Percentiles rank a stretch among this genome's conserved stretches.
Evolutionary conservation across 2,113 vertebrate species (phyloP).

Genomic region (Callorhinus ursinus): DNA sequence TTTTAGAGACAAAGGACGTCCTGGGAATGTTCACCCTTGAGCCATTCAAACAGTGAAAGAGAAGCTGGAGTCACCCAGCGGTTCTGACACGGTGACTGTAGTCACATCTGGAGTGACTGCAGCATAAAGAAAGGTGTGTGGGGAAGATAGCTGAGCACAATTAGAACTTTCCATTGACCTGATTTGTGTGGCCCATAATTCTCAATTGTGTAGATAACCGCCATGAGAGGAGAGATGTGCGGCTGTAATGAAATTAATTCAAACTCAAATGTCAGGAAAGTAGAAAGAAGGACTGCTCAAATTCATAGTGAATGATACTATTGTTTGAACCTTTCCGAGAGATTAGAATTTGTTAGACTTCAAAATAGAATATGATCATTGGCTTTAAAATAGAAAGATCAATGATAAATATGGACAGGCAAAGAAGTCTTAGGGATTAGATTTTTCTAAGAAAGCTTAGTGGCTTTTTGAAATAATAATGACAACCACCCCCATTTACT

Average conservation of each 20-base stretch:
- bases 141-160: background rate
- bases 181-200: background rate
- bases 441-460: slow-evolving; percentile 18
- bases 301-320: background rate
- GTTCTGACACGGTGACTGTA: background rate
- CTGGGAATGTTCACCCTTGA: slow-evolving; percentile 21
- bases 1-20: slow-evolving; percentile 57
- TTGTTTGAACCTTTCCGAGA: background rate
- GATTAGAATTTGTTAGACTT: slow-evolving; percentile 42
- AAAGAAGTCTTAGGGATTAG: background rate
- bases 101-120: background rate
- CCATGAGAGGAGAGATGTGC: background rate
- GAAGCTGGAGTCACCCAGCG: no score
- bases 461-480: background rate
- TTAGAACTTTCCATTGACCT: slow-evolving; percentile 1
- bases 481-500: background rate
- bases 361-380: background rate
- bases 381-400: slow-evolving; percentile 33
- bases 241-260: slow-evolving; percentile 51
- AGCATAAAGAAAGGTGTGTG: background rate
- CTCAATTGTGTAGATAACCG: slow-evolving; percentile 2
- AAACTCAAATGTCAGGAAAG: slow-evolving; percentile 19
- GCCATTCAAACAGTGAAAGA: background rate
- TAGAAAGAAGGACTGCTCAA: background rate
- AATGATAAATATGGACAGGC: background rate